Percentiles rank a stretch among this genome's conserved stretches.
Evolutionary conservation across 2,797 vertebrate genomes (phyloP).

Genomic region (Galaxias olidus): DNA sequence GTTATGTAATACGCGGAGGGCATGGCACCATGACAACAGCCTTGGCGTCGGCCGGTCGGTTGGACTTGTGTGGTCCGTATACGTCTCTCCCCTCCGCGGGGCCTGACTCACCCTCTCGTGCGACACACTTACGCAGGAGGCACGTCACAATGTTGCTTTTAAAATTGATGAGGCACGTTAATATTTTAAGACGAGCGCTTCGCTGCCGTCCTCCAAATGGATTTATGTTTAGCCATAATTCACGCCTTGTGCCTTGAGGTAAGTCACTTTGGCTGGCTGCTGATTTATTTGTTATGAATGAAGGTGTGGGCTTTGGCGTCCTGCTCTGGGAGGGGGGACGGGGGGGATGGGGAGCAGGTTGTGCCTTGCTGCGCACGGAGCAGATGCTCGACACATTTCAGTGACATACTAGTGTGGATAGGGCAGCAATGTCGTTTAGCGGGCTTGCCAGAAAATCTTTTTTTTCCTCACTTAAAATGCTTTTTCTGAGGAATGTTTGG

Average conservation of each 20-base stretch:
- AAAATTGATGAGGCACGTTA: constrained; percentile 65
- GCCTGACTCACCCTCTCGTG: constrained; percentile 55
- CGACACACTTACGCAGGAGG: constrained; percentile 61
- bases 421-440: too few species aligned
- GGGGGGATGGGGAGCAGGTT: constrained; percentile 7
- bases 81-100: constrained; percentile 34
- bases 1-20: constrained; percentile 36
- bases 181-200: constrained; percentile 66
- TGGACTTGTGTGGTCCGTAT: constrained; percentile 41
- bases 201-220: constrained; percentile 50
- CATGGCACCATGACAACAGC: constrained; percentile 36
- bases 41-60: constrained; percentile 11
- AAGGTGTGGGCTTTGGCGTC: constrained; percentile 45
- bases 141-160: constrained; percentile 61
- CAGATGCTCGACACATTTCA: too few species aligned
- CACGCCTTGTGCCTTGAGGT: constrained; percentile 44
- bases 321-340: constrained; percentile 34
- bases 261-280: constrained; percentile 40
- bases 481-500: too few species aligned
- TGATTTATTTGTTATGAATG: constrained; percentile 51
- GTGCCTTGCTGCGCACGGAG: too few species aligned
- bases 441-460: too few species aligned
- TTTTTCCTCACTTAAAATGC: too few species aligned
- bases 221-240: constrained; percentile 67
- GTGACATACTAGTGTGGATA: too few species aligned